Evolutionary conservation across 2,113 vertebrate species (phyloP), one percentile per base, ranked within the genome.

Genomic region (Hemiscyllium ocellatum): DNA sequence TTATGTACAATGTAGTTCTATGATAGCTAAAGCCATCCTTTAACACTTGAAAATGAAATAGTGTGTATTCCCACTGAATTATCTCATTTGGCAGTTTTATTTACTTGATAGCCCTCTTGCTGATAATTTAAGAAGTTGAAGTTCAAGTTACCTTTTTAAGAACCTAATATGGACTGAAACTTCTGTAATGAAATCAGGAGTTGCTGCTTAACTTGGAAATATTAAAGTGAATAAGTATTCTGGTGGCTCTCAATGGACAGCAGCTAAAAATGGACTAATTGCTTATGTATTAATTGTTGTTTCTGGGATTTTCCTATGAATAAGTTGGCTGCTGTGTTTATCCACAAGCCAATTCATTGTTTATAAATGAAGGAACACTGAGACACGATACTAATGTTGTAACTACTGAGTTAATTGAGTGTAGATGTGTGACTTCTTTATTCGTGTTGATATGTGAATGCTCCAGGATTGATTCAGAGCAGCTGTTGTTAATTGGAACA

Each of bases 21-120:
- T 6, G 37, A 42, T 83, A 83, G 37, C 37, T 83, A 42, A 83
- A 83, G 0, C 7, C 61, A 90, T 65, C 52, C 29, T 29, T 90
- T 90, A 56, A 61, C 12, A 90, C 65, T 61, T 90, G 87, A 61
- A 90, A 90, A 90, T 29, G 33, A 90, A 90, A 61, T 90, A 56
- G 13, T 4, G 29, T 4, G 13, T 90, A 29, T 90, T 83, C 52
- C 50, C 29, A 65, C 52, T 90, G 29, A 90, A 90, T n/a, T 90
- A 26, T 6, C 47, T 87, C 52, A 50, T 87, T 87, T 87, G 85
- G 85, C 47, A 52, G 22, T 24, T 52, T 52, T 47, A 5, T 50
- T 87, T 47, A 86, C 20, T 52, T 87, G 83, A 20, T 26, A 33
- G 29, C 72, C 6, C 0, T 78, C 29, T 29, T 78, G 2, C 24